Conservation (phyloP, 2,888 invertebrate species). For the Drosophila mulleri region DNA sequence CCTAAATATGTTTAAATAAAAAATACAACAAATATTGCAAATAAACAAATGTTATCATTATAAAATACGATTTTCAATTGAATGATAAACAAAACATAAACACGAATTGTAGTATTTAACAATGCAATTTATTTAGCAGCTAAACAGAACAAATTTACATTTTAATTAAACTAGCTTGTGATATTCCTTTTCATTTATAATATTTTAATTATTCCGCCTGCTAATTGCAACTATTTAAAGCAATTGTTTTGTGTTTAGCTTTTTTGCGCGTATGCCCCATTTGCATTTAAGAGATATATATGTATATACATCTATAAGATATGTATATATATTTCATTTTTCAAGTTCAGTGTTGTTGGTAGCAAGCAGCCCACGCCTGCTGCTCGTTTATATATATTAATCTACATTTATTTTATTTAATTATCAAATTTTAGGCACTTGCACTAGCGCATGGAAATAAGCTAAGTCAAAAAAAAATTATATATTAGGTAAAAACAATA, state of each 20-base stretch:
- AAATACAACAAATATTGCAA: not conserved
- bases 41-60: not conserved
- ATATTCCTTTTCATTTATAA: not conserved
- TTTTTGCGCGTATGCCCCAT: slow-evolving; percentile 41
- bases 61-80: not conserved
- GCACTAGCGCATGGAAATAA: slow-evolving; percentile 57
- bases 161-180: slow-evolving; percentile 1
- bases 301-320: slow-evolving; percentile 16
- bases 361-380: slow-evolving; percentile 31
- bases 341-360: slow-evolving; percentile 72
- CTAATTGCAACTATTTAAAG: slow-evolving; percentile 35
- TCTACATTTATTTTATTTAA: slow-evolving; percentile 50
- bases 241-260: slow-evolving; percentile 19
- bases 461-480: slow-evolving; percentile 16
- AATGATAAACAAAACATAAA: slow-evolving; percentile 12
- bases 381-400: slow-evolving; percentile 12
- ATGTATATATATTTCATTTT: slow-evolving; percentile 46
- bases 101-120: slow-evolving; percentile 2
- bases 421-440: slow-evolving; percentile 38
- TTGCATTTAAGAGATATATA: slow-evolving; percentile 16
- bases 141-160: slow-evolving; percentile 10
- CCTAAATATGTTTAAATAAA: not conserved
- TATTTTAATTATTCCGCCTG: slow-evolving; percentile 9
- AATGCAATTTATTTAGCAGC: not conserved
- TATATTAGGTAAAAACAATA: slow-evolving; percentile 12